Evolutionary conservation across 2,888 invertebrate species (phyloP).

Genomic region (Drosophila hamatofila): DNA sequence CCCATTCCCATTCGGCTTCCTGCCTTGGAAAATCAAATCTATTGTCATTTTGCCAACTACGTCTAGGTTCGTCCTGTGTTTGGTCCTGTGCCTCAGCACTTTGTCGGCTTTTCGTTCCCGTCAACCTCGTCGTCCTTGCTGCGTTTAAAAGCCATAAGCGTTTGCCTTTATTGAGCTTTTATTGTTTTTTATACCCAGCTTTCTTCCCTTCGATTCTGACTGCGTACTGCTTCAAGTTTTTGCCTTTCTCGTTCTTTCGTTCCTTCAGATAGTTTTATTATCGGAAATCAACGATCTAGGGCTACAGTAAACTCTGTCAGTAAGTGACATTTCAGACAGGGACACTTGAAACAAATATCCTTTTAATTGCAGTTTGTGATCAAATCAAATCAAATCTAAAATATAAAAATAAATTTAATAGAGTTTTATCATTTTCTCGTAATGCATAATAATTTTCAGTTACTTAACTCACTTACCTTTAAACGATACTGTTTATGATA

Average conservation of each 20-base stretch:
- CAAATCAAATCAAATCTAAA: not conserved
- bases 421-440: not conserved
- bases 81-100: slow-evolving; percentile 34
- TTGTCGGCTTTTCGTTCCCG: slow-evolving; percentile 61
- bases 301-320: slow-evolving; percentile 50
- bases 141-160: slow-evolving; percentile 75
- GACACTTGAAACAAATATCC: too few relatives aligned
- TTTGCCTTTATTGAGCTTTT: slow-evolving; percentile 79
- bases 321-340: not conserved
- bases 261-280: slow-evolving; percentile 70
- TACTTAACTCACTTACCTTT: not conserved
- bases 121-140: slow-evolving; percentile 53
- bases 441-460: not conserved
- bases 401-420: not conserved
- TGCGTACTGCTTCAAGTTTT: slow-evolving; percentile 10
- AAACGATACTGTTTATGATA: slow-evolving; percentile 21
- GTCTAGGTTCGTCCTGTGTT: slow-evolving; percentile 51
- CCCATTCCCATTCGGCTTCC: slow-evolving; percentile 52
- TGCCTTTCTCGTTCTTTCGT: not conserved
- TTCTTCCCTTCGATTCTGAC: slow-evolving; percentile 20
- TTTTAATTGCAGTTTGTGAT: not conserved
- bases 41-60: slow-evolving; percentile 78
- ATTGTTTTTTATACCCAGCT: slow-evolving; percentile 74
- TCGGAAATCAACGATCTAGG: slow-evolving; percentile 76
- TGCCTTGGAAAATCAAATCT: slow-evolving; percentile 74